Evolutionary conservation across 1,140 invertebrate genomes (phyloP), one percentile per base, ranked within the genome.

Genomic region (Cydia splendana): DNA sequence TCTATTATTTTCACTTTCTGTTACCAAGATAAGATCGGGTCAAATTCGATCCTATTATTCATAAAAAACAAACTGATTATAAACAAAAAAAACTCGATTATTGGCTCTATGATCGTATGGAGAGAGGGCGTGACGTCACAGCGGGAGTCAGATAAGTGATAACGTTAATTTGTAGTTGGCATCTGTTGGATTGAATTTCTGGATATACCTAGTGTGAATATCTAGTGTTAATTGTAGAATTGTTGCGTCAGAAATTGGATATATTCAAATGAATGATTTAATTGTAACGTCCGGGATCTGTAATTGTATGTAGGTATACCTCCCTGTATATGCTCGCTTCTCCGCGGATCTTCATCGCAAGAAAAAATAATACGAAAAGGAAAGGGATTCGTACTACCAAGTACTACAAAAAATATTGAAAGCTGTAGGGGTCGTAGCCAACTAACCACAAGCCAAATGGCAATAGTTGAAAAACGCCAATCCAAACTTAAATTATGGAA

Each of bases 121-220:
- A 69, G 65, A 34, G 65, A 69, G 67, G 67, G 67, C 67, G 67
- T 71, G 67, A 71, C 67, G 67, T 71, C 67, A 71, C 67, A 71
- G 67, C 67, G 67, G 67, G 67, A 38, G 15, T 38, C 12, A 67
- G 65, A 38, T 71, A 38, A 20, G 30, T 24, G 67, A 71, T 71
- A 71, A 71, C 67, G n/a, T 10, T 71, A 71, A 71, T 71, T 71
- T 10, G 15, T 38, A 38, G 38, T 71, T 71, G 15, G n/a, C 67
- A 71, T 71, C 67, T 71, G 67, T 38, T 71, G 12, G 12, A 34
- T 69, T 62, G 2, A 9, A 34, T 69, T 34, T 69, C 24, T 69
- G 20, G 20, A 12, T 24, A 24, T 24, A 24, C 24, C 24, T 24
- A 24, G 5, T 20, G 57, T 2, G 57, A 53, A 18, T 53, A 13